A percentile compares a stretch with the other conserved stretches of the same genome.
Evolutionary conservation across 2,797 vertebrate genomes (phyloP).

Genomic region (Lepidocolaptes lacrymiger): DNA sequence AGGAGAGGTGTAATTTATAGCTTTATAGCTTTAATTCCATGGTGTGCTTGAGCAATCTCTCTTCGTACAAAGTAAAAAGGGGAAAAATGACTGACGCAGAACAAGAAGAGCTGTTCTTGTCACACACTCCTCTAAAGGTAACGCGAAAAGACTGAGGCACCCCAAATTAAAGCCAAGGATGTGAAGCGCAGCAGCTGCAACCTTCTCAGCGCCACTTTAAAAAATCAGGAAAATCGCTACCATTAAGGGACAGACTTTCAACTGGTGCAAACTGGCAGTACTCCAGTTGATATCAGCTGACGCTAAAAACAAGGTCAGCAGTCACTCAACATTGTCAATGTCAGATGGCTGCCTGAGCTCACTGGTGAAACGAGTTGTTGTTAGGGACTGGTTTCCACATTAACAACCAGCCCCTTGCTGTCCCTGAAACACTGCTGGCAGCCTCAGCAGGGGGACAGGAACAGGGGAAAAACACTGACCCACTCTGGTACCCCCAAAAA

Average conservation of each 20-base stretch:
- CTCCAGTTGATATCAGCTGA: conserved; percentile 56
- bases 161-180: background rate
- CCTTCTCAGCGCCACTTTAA: background rate
- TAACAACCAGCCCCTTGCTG: background rate
- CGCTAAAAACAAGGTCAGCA: conserved; percentile 50
- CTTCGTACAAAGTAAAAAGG: background rate
- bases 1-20: conserved; percentile 52
- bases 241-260: conserved; percentile 41
- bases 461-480: background rate
- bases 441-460: background rate
- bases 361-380: conserved; percentile 39
- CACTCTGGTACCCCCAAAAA: background rate
- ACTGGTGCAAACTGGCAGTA: conserved; percentile 58
- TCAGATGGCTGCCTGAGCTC: conserved; percentile 33
- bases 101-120: background rate
- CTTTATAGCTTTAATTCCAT: conserved; percentile 37
- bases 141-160: background rate
- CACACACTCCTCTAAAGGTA: background rate
- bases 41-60: conserved; percentile 23
- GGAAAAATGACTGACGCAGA: background rate
- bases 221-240: conserved; percentile 9
- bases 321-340: conserved; percentile 32
- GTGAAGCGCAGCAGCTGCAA: background rate
- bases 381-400: background rate
- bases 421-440: background rate